phyloP scores from a whole-genome alignment of 2,113 vertebrate genomes.

The Bothrops jararaca region DNA sequence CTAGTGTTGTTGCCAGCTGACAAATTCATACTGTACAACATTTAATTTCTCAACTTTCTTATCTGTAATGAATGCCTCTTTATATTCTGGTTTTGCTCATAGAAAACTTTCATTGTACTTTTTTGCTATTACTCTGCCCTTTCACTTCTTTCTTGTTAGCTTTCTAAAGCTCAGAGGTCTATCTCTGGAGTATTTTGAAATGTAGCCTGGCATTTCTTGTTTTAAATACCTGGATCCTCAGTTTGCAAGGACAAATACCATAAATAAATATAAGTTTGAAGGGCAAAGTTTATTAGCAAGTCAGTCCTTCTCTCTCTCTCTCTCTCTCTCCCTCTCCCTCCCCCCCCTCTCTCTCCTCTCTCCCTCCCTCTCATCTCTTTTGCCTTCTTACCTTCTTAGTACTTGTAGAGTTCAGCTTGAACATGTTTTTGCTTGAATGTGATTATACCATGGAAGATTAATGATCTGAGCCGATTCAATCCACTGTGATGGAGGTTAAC shows the following conservation, averaged over 20 bases:
- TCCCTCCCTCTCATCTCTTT: too few species aligned
- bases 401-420: slow-evolving; percentile 28
- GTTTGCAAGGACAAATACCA: background rate
- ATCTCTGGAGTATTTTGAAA: background rate
- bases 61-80: background rate
- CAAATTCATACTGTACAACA: background rate
- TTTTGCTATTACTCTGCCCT: background rate
- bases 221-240: background rate
- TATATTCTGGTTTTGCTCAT: background rate
- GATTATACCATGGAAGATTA: slow-evolving; percentile 51
- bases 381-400: background rate
- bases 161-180: background rate
- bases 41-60: too few species aligned
- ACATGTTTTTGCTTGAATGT: slow-evolving; percentile 60
- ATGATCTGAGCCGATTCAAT: slow-evolving; percentile 51
- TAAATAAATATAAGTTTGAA: background rate
- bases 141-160: background rate
- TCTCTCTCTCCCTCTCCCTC: too few species aligned
- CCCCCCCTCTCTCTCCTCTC: too few species aligned
- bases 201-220: background rate
- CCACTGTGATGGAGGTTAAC: slow-evolving; percentile 32
- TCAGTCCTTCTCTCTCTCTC: background rate
- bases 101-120: background rate
- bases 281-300: background rate
- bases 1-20: background rate